Evolutionary conservation across 2,113 vertebrate species (phyloP).

Genomic region (Chaetodon auriga): DNA sequence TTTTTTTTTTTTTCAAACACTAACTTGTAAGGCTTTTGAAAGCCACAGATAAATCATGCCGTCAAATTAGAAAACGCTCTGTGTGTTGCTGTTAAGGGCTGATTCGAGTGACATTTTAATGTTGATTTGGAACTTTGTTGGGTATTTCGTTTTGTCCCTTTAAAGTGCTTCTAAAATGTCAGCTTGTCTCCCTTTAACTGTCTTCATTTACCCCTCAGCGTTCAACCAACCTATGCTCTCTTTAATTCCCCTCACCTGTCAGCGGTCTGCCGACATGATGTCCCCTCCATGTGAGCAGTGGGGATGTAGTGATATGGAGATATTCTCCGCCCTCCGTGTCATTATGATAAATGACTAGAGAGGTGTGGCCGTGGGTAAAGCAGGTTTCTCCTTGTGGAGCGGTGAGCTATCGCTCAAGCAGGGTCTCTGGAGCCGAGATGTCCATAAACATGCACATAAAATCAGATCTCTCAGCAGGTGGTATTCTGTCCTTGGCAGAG

Average conservation of each 20-base stretch:
- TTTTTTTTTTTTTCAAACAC: background rate
- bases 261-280: conserved; percentile 27
- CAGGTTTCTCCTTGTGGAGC: conserved; percentile 66
- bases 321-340: conserved; percentile 57
- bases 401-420: conserved; percentile 70
- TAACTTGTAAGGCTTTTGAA: background rate
- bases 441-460: conserved; percentile 83
- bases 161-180: conserved; percentile 26
- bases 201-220: background rate
- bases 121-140: background rate
- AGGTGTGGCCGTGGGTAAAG: conserved; percentile 75
- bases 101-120: background rate
- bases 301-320: conserved; percentile 50
- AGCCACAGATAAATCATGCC: background rate
- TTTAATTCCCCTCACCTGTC: conserved; percentile 52
- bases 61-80: background rate
- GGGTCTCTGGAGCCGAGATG: conserved; percentile 65
- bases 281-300: conserved; percentile 28
- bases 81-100: background rate
- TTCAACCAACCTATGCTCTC: background rate
- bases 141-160: conserved; percentile 4
- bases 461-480: conserved; percentile 81
- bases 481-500: conserved; percentile 80
- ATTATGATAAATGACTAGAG: conserved; percentile 76
- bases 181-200: conserved; percentile 9